Percentiles rank a stretch among this genome's conserved stretches.
These are phyloP conservation scores for Auanema freiburgensis DNA, from an alignment of 2,888 invertebrate genomes.

Conservation along the genomic window DNA sequence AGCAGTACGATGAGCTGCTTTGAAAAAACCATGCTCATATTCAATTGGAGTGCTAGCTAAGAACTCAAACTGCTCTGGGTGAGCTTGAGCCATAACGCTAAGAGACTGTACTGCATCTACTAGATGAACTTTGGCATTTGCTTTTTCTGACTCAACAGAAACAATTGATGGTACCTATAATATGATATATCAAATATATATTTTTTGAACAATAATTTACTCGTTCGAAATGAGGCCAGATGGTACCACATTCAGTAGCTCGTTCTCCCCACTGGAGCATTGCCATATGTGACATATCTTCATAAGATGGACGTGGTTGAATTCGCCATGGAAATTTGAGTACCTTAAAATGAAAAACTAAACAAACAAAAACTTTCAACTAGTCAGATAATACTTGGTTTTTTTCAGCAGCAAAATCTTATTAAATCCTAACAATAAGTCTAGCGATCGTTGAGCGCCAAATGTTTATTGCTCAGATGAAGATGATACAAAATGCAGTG, in stretches of 20 bases:
- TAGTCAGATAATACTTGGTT: not conserved
- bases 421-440: not conserved
- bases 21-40: constrained; percentile 45
- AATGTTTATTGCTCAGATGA: too few relatives aligned
- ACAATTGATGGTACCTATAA: constrained; percentile 40
- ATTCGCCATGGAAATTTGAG: constrained; percentile 31
- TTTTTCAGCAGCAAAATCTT: not conserved
- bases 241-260: constrained; percentile 42
- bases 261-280: constrained; percentile 31
- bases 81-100: constrained; percentile 26
- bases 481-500: too few relatives aligned
- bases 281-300: constrained; percentile 30
- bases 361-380: not conserved
- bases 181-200: not conserved
- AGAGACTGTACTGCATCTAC: constrained; percentile 45
- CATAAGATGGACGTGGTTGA: constrained; percentile 19
- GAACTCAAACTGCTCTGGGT: constrained; percentile 34
- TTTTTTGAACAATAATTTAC: constrained; percentile 2
- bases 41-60: constrained; percentile 32
- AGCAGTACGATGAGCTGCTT: constrained; percentile 28
- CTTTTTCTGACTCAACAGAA: constrained; percentile 34
- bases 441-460: too few relatives aligned
- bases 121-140: constrained; percentile 28
- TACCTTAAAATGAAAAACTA: constrained; percentile 20
- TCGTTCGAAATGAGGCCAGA: constrained; percentile 48